These are phyloP conservation scores for Scaptomyza parva DNA, from an alignment of 2,888 invertebrate genomes.

Conservation along the genomic window DNA sequence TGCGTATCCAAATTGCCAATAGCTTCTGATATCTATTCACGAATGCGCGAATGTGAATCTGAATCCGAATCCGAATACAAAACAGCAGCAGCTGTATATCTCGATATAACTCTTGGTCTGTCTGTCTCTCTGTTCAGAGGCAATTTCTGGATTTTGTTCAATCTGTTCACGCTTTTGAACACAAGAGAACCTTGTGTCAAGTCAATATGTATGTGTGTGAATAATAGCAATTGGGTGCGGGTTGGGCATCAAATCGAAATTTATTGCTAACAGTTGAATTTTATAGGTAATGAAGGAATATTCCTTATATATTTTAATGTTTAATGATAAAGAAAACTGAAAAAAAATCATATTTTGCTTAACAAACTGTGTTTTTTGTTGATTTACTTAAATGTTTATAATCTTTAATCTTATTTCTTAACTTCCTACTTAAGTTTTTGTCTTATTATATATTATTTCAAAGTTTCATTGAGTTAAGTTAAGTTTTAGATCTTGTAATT, in stretches of 20 bases:
- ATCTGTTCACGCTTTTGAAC: conserved; percentile 30
- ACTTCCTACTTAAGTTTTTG: too few species aligned
- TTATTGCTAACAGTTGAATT: neutral
- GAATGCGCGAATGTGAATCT: neutral
- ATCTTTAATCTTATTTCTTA: too few species aligned
- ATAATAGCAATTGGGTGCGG: neutral
- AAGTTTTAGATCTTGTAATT: too few species aligned
- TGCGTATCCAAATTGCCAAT: conserved; percentile 63
- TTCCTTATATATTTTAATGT: too few species aligned
- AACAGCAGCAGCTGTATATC: conserved; percentile 9
- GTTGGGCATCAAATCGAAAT: neutral
- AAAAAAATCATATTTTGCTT: too few species aligned
- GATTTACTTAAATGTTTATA: too few species aligned
- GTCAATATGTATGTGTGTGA: conserved; percentile 1
- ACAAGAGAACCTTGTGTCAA: neutral
- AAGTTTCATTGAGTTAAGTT: too few species aligned
- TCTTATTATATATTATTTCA: too few species aligned
- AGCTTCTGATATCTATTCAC: conserved; percentile 58
- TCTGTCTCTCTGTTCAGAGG: conserved; percentile 6
- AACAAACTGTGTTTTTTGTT: too few species aligned
- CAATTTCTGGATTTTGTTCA: conserved; percentile 30
- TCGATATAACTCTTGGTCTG: neutral
- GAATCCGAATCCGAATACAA: conserved; percentile 15
- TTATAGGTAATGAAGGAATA: too few species aligned
- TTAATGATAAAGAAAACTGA: too few species aligned